phyloP scores from a whole-genome alignment of 2,888 invertebrate species.

The Drosophila flavopinicola region DNA sequence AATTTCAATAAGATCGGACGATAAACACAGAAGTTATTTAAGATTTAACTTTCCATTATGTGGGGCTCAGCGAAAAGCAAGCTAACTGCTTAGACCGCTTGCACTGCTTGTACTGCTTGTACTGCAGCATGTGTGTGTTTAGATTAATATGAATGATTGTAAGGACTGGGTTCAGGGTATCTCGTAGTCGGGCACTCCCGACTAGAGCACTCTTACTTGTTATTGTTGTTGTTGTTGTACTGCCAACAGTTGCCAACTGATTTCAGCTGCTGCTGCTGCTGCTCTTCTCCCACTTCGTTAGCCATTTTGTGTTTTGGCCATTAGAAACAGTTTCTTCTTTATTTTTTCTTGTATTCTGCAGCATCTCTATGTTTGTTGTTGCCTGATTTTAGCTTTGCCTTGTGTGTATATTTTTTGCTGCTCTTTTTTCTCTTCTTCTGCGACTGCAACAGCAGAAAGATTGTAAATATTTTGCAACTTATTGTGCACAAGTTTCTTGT shows the following conservation, averaged over 20 bases:
- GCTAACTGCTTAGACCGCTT: too few relatives aligned
- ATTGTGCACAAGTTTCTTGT: conserved; percentile 62
- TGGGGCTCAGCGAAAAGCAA: too few relatives aligned
- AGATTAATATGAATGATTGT: too few relatives aligned
- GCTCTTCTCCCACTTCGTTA: conserved; percentile 25
- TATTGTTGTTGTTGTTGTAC: background rate
- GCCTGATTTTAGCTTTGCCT: conserved; percentile 8
- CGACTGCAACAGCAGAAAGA: conserved; percentile 41
- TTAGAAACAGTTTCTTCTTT: conserved; percentile 29
- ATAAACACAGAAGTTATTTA: too few relatives aligned
- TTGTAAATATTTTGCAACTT: conserved; percentile 68
- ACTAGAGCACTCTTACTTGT: background rate
- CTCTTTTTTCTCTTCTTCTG: conserved; percentile 2
- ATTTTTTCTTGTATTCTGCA: conserved; percentile 18
- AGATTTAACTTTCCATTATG: too few relatives aligned
- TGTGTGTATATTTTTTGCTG: conserved; percentile 8
- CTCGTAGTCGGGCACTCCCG: too few relatives aligned
- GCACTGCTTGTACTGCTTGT: too few relatives aligned
- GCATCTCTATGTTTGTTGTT: conserved; percentile 30
- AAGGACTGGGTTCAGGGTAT: too few relatives aligned
- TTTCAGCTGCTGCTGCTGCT: background rate
- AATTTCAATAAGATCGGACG: too few relatives aligned
- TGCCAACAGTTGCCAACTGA: conserved; percentile 21
- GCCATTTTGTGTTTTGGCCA: conserved; percentile 49
- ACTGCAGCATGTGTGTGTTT: too few relatives aligned